A percentile compares a stretch with the other conserved stretches of the same genome.
Conservation (phyloP, 2,113 vertebrate species). For the Cavia aperea region DNA sequence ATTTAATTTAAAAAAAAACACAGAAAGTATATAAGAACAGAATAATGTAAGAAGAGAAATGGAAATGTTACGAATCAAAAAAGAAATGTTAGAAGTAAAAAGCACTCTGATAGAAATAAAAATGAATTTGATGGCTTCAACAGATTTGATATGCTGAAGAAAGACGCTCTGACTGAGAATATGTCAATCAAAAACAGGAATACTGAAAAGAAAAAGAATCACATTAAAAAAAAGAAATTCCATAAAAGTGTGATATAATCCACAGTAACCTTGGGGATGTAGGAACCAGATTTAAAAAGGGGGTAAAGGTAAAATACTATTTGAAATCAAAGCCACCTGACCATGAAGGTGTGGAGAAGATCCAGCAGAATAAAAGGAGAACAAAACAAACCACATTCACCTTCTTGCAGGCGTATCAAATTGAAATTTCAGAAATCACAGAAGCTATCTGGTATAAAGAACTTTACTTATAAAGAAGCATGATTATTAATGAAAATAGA, state of each 20-base stretch:
- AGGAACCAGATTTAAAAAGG: neutral
- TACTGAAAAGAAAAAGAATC: neutral
- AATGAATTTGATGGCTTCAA: neutral
- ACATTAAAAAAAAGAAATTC: too few relatives aligned
- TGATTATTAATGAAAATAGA: neutral
- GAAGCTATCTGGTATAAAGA: neutral
- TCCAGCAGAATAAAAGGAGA: neutral
- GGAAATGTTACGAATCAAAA: neutral
- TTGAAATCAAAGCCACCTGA: neutral
- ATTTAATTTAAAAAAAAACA: neutral
- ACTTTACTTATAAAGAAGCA: neutral
- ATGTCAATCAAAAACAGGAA: neutral
- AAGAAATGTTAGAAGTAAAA: neutral
- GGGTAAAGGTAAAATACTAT: neutral
- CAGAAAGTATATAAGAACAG: neutral
- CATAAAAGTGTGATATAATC: too few relatives aligned
- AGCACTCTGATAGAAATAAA: neutral
- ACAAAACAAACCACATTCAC: neutral
- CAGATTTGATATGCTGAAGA: neutral
- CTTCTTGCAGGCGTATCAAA: neutral
- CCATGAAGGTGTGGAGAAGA: neutral
- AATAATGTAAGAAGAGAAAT: neutral
- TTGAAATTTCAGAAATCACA: neutral
- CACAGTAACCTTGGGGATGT: neutral
- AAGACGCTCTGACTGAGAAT: neutral